These are phyloP conservation scores for Dicycla oo DNA, from an alignment of 2,888 invertebrate genomes.

Conservation along the genomic window DNA sequence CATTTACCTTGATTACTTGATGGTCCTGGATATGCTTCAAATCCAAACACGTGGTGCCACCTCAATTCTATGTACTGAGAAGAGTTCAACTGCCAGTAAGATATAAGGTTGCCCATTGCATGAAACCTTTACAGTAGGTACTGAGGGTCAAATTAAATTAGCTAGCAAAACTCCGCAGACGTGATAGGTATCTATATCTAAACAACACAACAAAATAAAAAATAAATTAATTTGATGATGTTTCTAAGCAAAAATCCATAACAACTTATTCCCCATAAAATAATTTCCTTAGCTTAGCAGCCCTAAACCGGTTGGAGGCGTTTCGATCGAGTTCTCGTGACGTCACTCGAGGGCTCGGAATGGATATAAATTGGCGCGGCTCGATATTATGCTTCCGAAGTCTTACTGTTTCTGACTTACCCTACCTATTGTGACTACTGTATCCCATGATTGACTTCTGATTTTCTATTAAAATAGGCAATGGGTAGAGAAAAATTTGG, in stretches of 20 bases:
- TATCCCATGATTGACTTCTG: constrained; percentile 38
- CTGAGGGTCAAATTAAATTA: too few relatives aligned
- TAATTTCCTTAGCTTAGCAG: constrained; percentile 30
- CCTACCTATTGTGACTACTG: constrained; percentile 54
- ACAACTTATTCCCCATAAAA: background rate
- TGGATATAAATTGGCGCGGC: constrained; percentile 72
- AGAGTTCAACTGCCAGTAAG: too few relatives aligned
- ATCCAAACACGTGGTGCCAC: too few relatives aligned
- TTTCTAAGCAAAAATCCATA: background rate
- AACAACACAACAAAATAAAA: too few relatives aligned
- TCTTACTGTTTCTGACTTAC: constrained; percentile 58
- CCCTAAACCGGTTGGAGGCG: constrained; percentile 57
- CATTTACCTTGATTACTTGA: too few relatives aligned
- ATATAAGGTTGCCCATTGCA: too few relatives aligned
- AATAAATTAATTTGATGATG: too few relatives aligned
- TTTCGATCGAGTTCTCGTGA: constrained; percentile 57
- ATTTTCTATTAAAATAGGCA: background rate
- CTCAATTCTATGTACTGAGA: too few relatives aligned
- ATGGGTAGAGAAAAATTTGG: background rate
- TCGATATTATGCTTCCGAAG: constrained; percentile 68
- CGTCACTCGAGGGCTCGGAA: constrained; percentile 66
- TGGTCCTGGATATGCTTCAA: too few relatives aligned
- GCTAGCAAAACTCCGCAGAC: too few relatives aligned
- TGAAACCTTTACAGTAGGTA: too few relatives aligned
- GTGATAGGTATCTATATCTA: too few relatives aligned